Evolutionary conservation across 2,113 vertebrate species (phyloP).

Genomic region (Connochaetes taurinus): DNA sequence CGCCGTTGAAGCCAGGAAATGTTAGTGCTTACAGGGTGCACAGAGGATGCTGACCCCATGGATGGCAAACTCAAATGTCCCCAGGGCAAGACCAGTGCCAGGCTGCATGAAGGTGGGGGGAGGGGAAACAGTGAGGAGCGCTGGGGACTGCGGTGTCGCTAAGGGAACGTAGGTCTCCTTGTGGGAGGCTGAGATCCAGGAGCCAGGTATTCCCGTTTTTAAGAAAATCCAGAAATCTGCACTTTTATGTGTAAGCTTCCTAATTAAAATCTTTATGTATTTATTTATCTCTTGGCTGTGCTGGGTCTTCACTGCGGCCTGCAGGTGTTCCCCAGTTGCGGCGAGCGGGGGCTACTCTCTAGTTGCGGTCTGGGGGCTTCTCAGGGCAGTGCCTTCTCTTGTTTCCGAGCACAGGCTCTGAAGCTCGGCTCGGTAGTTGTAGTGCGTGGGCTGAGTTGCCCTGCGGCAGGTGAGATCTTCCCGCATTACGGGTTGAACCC

Average conservation of each 20-base stretch:
- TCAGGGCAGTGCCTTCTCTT: not conserved
- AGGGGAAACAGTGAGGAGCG: not conserved
- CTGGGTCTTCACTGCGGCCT: not conserved
- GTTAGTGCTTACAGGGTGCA: not conserved
- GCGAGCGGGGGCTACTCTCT: fast-evolving
- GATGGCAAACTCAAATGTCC: not conserved
- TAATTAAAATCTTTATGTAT: not conserved
- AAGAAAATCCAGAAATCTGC: not conserved
- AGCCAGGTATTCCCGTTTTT: not conserved
- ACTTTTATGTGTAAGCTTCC: not conserved
- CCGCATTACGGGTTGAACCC: not conserved
- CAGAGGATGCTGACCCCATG: not conserved
- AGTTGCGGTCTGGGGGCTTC: fast-evolving
- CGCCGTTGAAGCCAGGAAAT: not conserved
- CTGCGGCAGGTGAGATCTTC: not conserved
- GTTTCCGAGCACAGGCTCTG: fast-evolving
- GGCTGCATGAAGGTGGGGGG: not conserved
- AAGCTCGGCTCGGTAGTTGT: fast-evolving
- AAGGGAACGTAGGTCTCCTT: not conserved
- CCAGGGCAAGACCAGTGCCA: not conserved
- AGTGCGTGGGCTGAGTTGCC: not conserved
- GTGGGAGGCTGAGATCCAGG: not conserved
- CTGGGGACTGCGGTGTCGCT: fast-evolving
- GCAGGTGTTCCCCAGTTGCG: fast-evolving
- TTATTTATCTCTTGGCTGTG: not conserved